Evolutionary conservation across 2,797 vertebrate genomes (phyloP), one percentile per base, ranked within the genome.

Genomic region (Eidolon dupreanum): DNA sequence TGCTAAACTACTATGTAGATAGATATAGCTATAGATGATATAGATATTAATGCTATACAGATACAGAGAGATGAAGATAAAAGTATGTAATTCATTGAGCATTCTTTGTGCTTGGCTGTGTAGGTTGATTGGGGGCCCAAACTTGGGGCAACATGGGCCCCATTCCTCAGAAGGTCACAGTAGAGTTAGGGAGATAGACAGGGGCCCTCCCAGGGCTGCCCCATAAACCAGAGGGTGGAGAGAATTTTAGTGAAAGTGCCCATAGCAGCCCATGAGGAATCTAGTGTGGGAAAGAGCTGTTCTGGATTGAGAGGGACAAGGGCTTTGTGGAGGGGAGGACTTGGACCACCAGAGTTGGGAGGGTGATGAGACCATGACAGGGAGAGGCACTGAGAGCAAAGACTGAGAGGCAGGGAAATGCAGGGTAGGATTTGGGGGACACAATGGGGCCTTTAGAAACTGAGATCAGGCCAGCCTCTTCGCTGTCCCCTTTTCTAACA

Each of bases 371-470:
- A 33, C 10, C 11, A 2, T 19, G 8, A 26, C 20, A n/a, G 31
- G 38, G 20, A 0, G 10, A 55, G 53, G 38, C 9, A 0, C 8
- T 15, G 20, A 2, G 2, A 49, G 36, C 9, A 16, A 43, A 88
- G 53, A 19, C 59, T 3, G 20, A 51, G 31, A 33, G 41, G 31
- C 16, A 3, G 59, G 19, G 19, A 31, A 65, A n/a, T 3, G 19
- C 46, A 13, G 24, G 36, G 7, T 2, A 0, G 0, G 36, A 22
- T 11, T 9, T 43, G 26, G 20, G 3, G 28, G 84, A 12, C 0
- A 63, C 55, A 24, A 2, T 0, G 20, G 49, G 16, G 17, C 33
- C 28, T 73, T 82, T 8, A 3, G 81, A 87, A 57, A 53, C n/a
- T 9, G 55, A 82, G 65, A 15, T 6, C 9, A 10, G 31, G 12